Evolutionary conservation across 2,113 vertebrate species (phyloP).

Genomic region (Megalops atlanticus): DNA sequence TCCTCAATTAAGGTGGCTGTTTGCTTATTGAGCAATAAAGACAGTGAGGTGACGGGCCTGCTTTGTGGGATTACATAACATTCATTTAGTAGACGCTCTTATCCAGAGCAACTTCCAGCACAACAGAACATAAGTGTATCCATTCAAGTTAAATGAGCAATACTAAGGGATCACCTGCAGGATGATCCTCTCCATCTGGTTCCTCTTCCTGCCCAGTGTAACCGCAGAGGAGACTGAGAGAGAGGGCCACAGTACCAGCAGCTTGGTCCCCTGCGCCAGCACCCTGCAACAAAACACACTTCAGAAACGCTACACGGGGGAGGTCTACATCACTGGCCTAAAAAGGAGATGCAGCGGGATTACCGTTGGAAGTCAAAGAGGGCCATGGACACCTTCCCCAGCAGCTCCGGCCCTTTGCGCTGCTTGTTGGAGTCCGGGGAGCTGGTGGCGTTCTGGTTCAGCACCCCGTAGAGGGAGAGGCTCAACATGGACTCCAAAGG

Average conservation of each 20-base stretch:
- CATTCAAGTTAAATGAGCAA: too few species aligned
- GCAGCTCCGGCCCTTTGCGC: conserved; percentile 86
- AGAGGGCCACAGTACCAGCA: conserved; percentile 86
- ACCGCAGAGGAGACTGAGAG: conserved; percentile 61
- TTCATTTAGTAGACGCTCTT: too few species aligned
- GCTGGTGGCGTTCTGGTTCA: conserved; percentile 85
- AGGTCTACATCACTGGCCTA: too few species aligned
- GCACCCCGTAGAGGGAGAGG: conserved; percentile 86
- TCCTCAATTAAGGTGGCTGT: too few species aligned
- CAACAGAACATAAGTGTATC: too few species aligned
- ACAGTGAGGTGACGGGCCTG: too few species aligned
- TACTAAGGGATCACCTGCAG: conserved; percentile 87
- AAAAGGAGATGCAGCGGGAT: conserved; percentile 31
- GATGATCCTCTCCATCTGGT: conserved; percentile 78
- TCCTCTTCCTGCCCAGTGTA: conserved; percentile 68
- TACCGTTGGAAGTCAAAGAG: conserved; percentile 93
- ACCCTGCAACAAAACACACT: conserved; percentile 63
- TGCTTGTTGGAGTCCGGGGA: conserved; percentile 96
- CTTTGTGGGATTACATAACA: too few species aligned
- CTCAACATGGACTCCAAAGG: conserved; percentile 89
- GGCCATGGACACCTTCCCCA: conserved; percentile 88
- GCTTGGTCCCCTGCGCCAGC: conserved; percentile 81
- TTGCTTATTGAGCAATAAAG: too few species aligned
- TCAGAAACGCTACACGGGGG: background rate
- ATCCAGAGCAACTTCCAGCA: too few species aligned